Base-by-base conservation (phyloP, 2,797 vertebrate genomes). In the Rhinatrema bivittatum region DNA sequence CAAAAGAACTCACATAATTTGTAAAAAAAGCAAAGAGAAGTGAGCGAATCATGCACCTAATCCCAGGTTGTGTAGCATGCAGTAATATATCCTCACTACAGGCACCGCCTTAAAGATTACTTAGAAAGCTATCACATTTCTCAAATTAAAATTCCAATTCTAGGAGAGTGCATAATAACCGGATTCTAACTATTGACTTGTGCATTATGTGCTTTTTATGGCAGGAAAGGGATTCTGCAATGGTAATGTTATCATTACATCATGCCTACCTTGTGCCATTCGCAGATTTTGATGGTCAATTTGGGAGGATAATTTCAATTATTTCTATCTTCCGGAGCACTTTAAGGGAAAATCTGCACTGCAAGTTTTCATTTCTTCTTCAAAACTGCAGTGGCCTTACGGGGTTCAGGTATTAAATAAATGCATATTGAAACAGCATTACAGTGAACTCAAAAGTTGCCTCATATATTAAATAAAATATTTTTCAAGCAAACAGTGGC, bases 161-260 rank as follows among this genome's bases (percentile, higher is more conserved):
- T 39, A 36, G 53, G 30, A 21, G 29, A 36, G 50, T 60, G 55
- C 47, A 41, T 50, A 52, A 52, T 56, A 50, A 50, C 29, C 37
- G 19, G 36, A 20, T 60, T 55, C 27, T 46, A 32, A 36, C 27
- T 39, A 42, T 58, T 64, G 49, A 53, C 51, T 45, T 56, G 62
- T 36, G 57, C 37, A 35, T 66, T 51, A 63, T 53, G 34, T 36
- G 28, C 41, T 36, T 55, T 59, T 57, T 62, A 61, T 53, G 65
- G 48, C 33, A 45, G 38, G 59, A 44, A 56, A 29, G 50, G 52
- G 34, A 43, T 22, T 46, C 36, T 44, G 23, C 29, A 32, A 3
- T 17, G 39, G 45, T 25, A 37, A 12, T 45, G 47, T 62, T 65
- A 65, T 47, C 29, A 54, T 57, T 45, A 30, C 14, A 17, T 39